phyloP scores from a whole-genome alignment of 1,140 invertebrate genomes.

The Ips nitidus region DNA sequence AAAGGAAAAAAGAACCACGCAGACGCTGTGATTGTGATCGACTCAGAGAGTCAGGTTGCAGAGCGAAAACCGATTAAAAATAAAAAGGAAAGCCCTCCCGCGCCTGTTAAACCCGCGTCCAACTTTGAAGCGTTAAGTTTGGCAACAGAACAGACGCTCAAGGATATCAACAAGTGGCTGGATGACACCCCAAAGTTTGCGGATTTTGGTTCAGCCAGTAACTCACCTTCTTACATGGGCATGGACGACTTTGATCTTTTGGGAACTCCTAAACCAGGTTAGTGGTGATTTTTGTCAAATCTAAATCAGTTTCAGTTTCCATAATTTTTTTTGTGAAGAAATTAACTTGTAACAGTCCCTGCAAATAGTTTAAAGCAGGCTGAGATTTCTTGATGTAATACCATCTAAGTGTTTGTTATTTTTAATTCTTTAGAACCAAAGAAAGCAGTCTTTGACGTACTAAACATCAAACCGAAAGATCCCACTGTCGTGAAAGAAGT shows the following conservation, averaged over 20 bases:
- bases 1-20: not conserved
- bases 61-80: not conserved
- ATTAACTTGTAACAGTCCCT: too few species aligned
- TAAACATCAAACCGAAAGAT: too few species aligned
- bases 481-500: constrained; percentile 38
- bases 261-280: constrained; percentile 22
- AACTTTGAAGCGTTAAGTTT: constrained; percentile 72
- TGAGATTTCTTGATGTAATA: too few species aligned
- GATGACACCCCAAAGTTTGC: constrained; percentile 77
- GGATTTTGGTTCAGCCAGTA: constrained; percentile 71
- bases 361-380: too few species aligned
- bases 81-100: constrained; percentile 2
- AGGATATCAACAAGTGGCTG: constrained; percentile 87
- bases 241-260: constrained; percentile 57
- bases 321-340: too few species aligned
- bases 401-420: too few species aligned
- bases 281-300: too few species aligned
- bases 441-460: too few species aligned
- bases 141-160: constrained; percentile 79
- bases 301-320: too few species aligned
- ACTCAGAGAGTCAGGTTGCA: not conserved
- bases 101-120: not conserved
- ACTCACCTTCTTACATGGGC: constrained; percentile 64
- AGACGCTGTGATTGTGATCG: not conserved
- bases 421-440: too few species aligned